These are phyloP conservation scores for Sebastes oblongus DNA, from an alignment of 2,797 vertebrate genomes.

Conservation along the genomic window DNA sequence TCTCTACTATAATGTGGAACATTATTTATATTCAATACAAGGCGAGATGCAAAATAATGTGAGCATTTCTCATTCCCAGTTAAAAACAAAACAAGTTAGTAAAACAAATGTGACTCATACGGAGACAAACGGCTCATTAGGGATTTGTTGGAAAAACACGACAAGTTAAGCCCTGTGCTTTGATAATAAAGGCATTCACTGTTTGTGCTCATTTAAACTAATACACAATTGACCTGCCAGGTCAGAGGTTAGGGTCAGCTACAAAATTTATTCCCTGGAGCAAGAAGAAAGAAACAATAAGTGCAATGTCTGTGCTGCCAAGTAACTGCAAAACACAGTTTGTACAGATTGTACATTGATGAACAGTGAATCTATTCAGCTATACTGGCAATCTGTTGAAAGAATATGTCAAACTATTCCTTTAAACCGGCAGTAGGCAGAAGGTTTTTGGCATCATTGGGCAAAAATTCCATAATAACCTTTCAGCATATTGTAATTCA, in stretches of 20 bases:
- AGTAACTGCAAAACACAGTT: neutral
- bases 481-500: too few relatives aligned
- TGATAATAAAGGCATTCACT: neutral
- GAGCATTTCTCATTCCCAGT: neutral
- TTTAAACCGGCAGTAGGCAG: neutral
- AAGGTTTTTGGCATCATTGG: neutral
- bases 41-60: neutral
- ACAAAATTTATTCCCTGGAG: neutral
- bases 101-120: slow-evolving; percentile 2
- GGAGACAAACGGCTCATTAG: neutral
- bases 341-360: neutral
- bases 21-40: slow-evolving; percentile 11
- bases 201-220: neutral
- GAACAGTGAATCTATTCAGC: neutral
- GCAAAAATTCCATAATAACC: neutral
- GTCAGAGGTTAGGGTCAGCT: neutral
- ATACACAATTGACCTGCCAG: neutral
- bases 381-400: neutral
- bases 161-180: neutral
- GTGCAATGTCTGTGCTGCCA: neutral
- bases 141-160: neutral
- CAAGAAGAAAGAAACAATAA: neutral
- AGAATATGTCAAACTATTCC: neutral
- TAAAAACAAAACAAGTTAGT: neutral
- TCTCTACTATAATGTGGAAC: neutral